These are phyloP conservation scores for Colinus virginianus DNA, from an alignment of 2,113 vertebrate species.

Conservation along the genomic window DNA sequence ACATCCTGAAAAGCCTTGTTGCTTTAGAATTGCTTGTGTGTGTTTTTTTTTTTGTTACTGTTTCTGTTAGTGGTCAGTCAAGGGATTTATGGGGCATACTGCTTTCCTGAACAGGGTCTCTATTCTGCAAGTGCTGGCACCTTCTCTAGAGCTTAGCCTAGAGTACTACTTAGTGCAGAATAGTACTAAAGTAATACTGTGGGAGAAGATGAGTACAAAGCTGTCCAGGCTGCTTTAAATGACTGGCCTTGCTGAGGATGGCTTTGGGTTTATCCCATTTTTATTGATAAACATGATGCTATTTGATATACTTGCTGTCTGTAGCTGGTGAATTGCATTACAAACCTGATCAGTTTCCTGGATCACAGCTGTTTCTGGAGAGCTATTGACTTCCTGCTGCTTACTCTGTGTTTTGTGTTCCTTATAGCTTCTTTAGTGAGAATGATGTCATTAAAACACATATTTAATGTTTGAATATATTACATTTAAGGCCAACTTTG, in stretches of 20 bases:
- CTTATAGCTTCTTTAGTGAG: background rate
- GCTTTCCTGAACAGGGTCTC: background rate
- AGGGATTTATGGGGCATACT: no score
- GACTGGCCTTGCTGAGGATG: background rate
- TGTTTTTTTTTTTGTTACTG: background rate
- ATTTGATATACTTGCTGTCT: background rate
- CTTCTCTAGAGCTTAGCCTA: background rate
- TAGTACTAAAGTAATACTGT: accelerated
- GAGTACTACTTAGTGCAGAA: no score
- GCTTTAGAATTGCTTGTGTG: background rate
- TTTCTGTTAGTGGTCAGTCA: background rate
- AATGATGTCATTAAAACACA: background rate
- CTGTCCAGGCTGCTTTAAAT: background rate
- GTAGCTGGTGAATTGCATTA: background rate
- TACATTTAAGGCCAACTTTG: background rate
- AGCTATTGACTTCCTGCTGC: background rate
- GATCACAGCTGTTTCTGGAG: background rate
- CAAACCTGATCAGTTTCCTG: background rate
- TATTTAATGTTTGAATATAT: background rate
- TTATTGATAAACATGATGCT: accelerated
- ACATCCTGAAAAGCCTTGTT: background rate
- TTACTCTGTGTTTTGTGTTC: background rate
- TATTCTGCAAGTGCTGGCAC: accelerated
- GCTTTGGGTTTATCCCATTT: background rate
- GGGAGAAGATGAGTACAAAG: background rate